Evolutionary conservation across 2,797 vertebrate genomes (phyloP), one percentile per base, ranked within the genome.

Genomic region (Pseudochirops corinnae): DNA sequence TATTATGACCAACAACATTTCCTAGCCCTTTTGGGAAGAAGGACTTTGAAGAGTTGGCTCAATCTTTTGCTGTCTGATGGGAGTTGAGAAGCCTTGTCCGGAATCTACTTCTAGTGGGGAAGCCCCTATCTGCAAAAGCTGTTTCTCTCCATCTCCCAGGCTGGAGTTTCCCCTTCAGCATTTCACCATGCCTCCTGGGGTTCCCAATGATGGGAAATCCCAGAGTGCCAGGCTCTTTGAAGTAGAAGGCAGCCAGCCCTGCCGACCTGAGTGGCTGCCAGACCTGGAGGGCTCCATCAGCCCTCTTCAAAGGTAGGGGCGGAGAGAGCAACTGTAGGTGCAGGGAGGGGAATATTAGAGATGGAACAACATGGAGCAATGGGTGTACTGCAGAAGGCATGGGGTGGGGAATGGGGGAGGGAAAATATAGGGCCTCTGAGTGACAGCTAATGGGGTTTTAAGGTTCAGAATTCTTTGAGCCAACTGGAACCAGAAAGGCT

Each of bases 81-180:
- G 10, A 39, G 55, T 46, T 56, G 24, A 52, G 56, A 92, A 57
- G 74, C 29, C 95, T 29, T 11, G 11, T 55, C 14, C 2, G 6
- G 46, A 90, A 55, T 55, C 50, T 29, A 12, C 53, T 90, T 55
- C 56, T 5, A 13, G 50, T 53, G n/a, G 16, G 95, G 97, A 94
- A 96, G 67, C 56, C 95, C 96, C 97, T 33, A 1, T 55, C 56
- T 93, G 60, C 52, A 67, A 24, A 56, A 52, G 92, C 18, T 26
- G 9, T 94, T 55, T 93, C 90, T 56, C 74, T 62, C 3, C 1
- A 28, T 92, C 39, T 93, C 93, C 91, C 31, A 11, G 91, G 87
- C 74, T 46, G 97, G 98, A 97, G 96, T 97, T 98, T 96, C 97
- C 98, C 97, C 92, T 21, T 93, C 92, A 74, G 33, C 62, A n/a